Evolutionary conservation across 2,888 invertebrate genomes (phyloP), one percentile per base, ranked within the genome.

Genomic region (Stegophylla sp.): DNA sequence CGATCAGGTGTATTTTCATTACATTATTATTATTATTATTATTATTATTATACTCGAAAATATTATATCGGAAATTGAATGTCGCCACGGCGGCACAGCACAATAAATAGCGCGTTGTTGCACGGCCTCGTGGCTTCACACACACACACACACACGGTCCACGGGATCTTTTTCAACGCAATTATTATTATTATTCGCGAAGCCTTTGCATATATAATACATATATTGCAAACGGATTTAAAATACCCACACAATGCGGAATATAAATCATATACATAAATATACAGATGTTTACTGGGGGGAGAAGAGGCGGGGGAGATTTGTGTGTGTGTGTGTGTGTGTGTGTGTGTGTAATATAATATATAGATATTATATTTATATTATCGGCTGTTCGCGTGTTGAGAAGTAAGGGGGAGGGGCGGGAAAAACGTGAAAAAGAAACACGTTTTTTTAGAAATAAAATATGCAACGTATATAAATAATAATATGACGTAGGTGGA

Each of bases 181-280:
- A 79, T 79, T 79, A n/a, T n/a, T n/a, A n/a, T n/a, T n/a, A n/a
- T n/a, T n/a, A 79, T 71, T 79, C 5, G 61, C 41, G 71, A 79
- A 71, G 79, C 79, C 71, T 79, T 79, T 71, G 79, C 79, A 63
- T 79, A n/a, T n/a, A n/a, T n/a, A n/a, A n/a, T n/a, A n/a, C n/a
- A n/a, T n/a, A n/a, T n/a, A 74, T 79, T 34, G 79, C 28, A 69
- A 69, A 71, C 63, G 69, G 79, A 79, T 79, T 79, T 79, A 69
- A 69, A 79, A 79, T 71, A 63, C 43, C 23, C 66, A 59, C 71
- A 79, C 51, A 41, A 71, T 34, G 7, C 34, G n/a, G n/a, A n/a
- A n/a, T n/a, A n/a, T n/a, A n/a, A n/a, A n/a, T n/a, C n/a, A n/a
- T n/a, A n/a, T n/a, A n/a, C n/a, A n/a, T n/a, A n/a, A n/a, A n/a